phyloP scores from a whole-genome alignment of 2,797 vertebrate species.

The Adrianichthys oophorus region DNA sequence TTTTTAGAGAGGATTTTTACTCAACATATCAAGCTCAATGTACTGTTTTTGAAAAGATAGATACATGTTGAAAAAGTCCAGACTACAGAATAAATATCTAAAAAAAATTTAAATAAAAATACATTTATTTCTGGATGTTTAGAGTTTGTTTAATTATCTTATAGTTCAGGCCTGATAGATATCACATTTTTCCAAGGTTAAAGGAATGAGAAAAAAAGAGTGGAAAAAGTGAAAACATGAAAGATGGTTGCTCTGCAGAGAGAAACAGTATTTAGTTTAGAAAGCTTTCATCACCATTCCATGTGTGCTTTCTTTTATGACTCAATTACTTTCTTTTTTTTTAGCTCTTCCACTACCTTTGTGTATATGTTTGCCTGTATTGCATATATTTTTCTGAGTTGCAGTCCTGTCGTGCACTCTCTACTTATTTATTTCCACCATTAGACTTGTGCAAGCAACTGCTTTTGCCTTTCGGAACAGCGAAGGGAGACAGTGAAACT shows the following conservation, averaged over 20 bases:
- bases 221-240: slow-evolving; percentile 14
- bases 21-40: too few relatives aligned
- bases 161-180: too few relatives aligned
- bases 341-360: too few relatives aligned
- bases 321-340: neutral
- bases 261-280: slow-evolving; percentile 44
- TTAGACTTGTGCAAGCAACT: slow-evolving; percentile 29
- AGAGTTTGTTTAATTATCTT: too few relatives aligned
- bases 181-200: slow-evolving; percentile 14
- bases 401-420: slow-evolving; percentile 5
- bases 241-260: slow-evolving; percentile 22
- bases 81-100: too few relatives aligned
- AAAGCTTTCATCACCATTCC: slow-evolving; percentile 35
- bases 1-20: too few relatives aligned
- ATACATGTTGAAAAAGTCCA: too few relatives aligned
- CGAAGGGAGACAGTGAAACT: slow-evolving; percentile 30
- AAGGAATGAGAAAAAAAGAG: slow-evolving; percentile 20
- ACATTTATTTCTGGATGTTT: too few relatives aligned
- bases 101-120: too few relatives aligned
- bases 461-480: slow-evolving; percentile 23
- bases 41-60: too few relatives aligned
- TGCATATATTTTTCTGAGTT: slow-evolving; percentile 1
- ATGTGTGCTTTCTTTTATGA: slow-evolving; percentile 24
- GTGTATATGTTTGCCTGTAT: too few relatives aligned
- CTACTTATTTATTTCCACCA: slow-evolving; percentile 36